Evolutionary conservation across 2,888 invertebrate species (phyloP).

Genomic region (Agrenia bidenticulata): DNA sequence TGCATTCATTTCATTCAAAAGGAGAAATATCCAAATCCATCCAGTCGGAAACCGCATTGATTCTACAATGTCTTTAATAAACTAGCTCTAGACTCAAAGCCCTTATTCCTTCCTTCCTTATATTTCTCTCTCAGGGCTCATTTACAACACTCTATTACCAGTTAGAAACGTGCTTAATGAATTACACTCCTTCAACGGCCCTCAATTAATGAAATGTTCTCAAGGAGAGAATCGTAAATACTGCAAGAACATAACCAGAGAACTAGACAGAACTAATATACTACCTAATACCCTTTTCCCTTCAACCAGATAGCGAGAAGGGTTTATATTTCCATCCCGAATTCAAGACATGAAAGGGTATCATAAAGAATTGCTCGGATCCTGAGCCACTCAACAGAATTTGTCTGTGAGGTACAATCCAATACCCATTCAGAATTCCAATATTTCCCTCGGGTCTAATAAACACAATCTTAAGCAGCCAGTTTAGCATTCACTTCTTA

Average conservation of each 20-base stretch:
- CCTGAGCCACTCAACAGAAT: neutral
- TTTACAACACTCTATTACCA: neutral
- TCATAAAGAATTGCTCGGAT: neutral
- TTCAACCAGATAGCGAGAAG: neutral
- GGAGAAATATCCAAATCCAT: no score
- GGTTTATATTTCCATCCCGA: neutral
- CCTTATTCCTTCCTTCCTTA: no score
- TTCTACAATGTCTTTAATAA: no score
- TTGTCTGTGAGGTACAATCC: neutral
- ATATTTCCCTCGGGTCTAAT: slow-evolving; percentile 1
- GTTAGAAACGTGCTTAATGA: slow-evolving; percentile 6
- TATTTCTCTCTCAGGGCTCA: no score
- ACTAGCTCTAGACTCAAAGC: no score
- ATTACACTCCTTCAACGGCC: neutral
- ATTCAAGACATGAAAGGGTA: neutral
- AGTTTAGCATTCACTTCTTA: neutral
- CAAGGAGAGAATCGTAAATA: no score
- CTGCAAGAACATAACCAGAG: no score
- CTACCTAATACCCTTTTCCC: no score
- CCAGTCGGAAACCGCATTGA: no score
- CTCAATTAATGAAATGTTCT: slow-evolving; percentile 7
- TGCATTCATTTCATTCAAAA: no score
- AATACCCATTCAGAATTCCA: slow-evolving; percentile 1
- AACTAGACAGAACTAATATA: no score
- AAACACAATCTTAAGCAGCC: neutral